A percentile compares a stretch with the other conserved stretches of the same genome.
Conservation (phyloP, 2,797 vertebrate genomes). For the Parotocinclus haroldoi region DNA sequence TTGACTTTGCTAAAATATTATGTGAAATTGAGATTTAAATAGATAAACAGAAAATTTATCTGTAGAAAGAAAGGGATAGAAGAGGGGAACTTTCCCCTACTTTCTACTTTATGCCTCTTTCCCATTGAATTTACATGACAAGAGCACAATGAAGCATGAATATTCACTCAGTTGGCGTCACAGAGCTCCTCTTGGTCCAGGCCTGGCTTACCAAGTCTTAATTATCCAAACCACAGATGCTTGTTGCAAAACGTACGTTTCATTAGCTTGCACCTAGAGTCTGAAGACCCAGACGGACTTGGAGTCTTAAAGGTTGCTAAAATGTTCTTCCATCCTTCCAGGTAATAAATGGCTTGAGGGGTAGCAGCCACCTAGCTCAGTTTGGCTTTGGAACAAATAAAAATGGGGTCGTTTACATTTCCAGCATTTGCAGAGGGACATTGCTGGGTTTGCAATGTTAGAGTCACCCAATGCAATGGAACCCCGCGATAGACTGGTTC, state of each 20-base stretch:
- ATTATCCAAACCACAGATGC: conserved; percentile 63
- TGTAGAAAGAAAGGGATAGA: neutral
- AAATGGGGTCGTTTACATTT: too few relatives aligned
- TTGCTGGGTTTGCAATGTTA: too few relatives aligned
- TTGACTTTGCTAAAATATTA: neutral
- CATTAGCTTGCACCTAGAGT: conserved; percentile 50
- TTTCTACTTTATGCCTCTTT: conserved; percentile 32
- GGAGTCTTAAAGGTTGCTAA: conserved; percentile 40
- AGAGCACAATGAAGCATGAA: conserved; percentile 41
- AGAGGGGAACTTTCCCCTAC: conserved; percentile 4
- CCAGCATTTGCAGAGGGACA: too few relatives aligned
- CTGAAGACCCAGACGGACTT: conserved; percentile 3
- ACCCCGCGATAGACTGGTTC: too few relatives aligned
- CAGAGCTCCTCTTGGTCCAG: conserved; percentile 35
- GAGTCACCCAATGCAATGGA: too few relatives aligned
- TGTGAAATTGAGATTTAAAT: neutral
- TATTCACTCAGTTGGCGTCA: conserved; percentile 42
- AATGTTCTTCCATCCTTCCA: conserved; percentile 43
- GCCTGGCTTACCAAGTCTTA: conserved; percentile 54
- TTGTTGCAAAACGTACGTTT: conserved; percentile 57
- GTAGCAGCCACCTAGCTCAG: conserved; percentile 34
- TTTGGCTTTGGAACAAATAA: too few relatives aligned
- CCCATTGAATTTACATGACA: conserved; percentile 38
- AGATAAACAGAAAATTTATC: neutral
- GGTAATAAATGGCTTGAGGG: conserved; percentile 52